These are phyloP conservation scores for Drosophila sturtevanti DNA, from an alignment of 1,140 invertebrate species.

Conservation along the genomic window DNA sequence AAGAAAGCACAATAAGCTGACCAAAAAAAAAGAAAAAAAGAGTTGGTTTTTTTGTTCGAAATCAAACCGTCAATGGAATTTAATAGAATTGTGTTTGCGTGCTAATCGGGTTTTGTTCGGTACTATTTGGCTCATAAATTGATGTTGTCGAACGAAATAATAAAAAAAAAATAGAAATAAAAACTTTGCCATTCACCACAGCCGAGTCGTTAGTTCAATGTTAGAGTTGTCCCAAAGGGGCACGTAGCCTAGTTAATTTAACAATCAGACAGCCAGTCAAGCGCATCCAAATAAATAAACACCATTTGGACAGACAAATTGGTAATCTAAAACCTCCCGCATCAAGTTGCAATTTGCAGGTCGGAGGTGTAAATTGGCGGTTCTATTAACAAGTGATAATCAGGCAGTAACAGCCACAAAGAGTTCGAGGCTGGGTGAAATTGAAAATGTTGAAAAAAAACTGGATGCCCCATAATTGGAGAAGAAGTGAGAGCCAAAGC, in stretches of 20 bases:
- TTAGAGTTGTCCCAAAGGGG: background rate
- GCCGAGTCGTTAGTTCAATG: constrained; percentile 15
- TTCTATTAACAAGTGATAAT: constrained; percentile 35
- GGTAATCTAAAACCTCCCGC: constrained; percentile 24
- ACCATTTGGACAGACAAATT: constrained; percentile 32
- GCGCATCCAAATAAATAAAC: constrained; percentile 45
- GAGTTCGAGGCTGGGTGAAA: constrained; percentile 15
- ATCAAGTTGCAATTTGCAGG: constrained; percentile 31
- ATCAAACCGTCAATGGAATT: constrained; percentile 30
- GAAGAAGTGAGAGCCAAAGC: constrained; percentile 60
- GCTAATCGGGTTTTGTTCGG: constrained; percentile 52
- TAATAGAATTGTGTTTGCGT: constrained; percentile 70
- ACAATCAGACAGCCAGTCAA: constrained; percentile 20
- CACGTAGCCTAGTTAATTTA: constrained; percentile 33
- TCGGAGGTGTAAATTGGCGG: constrained; percentile 52
- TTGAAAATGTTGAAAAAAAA: constrained; percentile 50
- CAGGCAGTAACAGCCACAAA: background rate
- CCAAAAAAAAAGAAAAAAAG: constrained; percentile 22
- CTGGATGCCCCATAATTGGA: constrained; percentile 58
- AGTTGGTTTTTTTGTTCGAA: constrained; percentile 24
- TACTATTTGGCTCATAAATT: constrained; percentile 43
- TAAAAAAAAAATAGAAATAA: constrained; percentile 23
- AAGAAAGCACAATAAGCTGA: constrained; percentile 57
- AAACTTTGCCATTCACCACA: constrained; percentile 30
- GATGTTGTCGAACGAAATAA: constrained; percentile 46